These are phyloP conservation scores for Desmodus rotundus DNA, from an alignment of 2,113 vertebrate genomes.

Conservation along the genomic window DNA sequence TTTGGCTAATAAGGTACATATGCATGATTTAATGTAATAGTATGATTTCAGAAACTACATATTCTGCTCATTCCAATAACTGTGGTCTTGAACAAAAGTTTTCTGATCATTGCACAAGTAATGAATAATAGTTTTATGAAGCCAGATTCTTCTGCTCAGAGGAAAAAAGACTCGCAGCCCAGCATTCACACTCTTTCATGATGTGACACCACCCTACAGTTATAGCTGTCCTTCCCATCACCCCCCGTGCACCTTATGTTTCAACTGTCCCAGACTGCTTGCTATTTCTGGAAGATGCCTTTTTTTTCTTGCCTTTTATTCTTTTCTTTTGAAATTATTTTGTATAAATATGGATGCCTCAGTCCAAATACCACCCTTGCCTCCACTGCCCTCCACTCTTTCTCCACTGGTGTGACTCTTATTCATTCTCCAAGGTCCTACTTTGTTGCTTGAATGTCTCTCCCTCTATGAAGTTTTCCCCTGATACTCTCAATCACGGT, in stretches of 20 bases:
- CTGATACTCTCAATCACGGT: not conserved
- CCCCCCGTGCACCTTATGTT: not conserved
- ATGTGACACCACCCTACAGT: not conserved
- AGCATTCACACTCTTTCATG: not conserved
- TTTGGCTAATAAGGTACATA: not conserved
- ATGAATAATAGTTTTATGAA: conserved; percentile 2
- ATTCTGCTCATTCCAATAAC: conserved; percentile 7
- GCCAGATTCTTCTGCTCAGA: not conserved
- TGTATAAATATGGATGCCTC: not conserved
- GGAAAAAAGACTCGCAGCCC: not conserved
- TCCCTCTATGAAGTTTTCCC: not conserved
- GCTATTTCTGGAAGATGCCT: not conserved
- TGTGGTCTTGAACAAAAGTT: conserved; percentile 1
- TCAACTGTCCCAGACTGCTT: not conserved
- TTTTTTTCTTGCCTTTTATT: not conserved
- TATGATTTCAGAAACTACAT: not conserved
- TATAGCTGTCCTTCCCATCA: not conserved
- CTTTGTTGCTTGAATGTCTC: not conserved
- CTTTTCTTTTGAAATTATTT: not conserved
- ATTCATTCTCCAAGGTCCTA: not conserved
- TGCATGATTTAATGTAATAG: not conserved
- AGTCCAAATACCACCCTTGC: not conserved
- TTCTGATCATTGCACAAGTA: not conserved
- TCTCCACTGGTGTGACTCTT: not conserved
- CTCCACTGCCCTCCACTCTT: not conserved